Evolutionary conservation across 1,140 invertebrate genomes (phyloP).

Genomic region (Drosophila pseudoobscura): DNA sequence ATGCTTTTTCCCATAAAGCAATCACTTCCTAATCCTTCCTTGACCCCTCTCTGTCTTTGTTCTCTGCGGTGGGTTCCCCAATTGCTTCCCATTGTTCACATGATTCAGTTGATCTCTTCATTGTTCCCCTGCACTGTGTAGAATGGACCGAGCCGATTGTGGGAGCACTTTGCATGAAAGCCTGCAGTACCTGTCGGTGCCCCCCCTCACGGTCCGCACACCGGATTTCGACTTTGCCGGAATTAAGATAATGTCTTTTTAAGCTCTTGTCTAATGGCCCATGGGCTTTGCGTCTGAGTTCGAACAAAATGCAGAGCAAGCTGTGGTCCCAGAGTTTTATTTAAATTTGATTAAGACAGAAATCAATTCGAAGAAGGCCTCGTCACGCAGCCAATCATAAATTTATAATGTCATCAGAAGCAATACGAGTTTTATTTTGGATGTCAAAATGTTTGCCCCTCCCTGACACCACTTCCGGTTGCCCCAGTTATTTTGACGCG

Average conservation of each 20-base stretch:
- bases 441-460: neutral
- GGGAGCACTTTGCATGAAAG: too few species aligned
- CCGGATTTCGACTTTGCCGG: conserved; percentile 17
- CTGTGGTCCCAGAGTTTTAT: neutral
- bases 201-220: neutral
- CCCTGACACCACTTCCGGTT: neutral
- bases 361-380: conserved; percentile 42
- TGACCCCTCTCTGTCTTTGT: too few species aligned
- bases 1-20: too few species aligned
- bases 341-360: conserved; percentile 18
- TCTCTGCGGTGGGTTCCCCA: too few species aligned
- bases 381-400: conserved; percentile 51
- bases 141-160: too few species aligned
- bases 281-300: too few species aligned
- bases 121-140: too few species aligned
- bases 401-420: conserved; percentile 66
- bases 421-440: conserved; percentile 53
- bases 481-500: conserved; percentile 25
- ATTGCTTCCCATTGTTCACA: too few species aligned
- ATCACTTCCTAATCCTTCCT: too few species aligned
- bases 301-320: neutral
- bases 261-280: conserved; percentile 27
- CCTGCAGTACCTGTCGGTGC: neutral
- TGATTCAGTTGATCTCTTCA: too few species aligned
- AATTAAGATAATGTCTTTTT: conserved; percentile 29